Percentiles rank a stretch among this genome's conserved stretches.
Evolutionary conservation across 2,113 vertebrate species (phyloP).

Genomic region (Rhipidura dahli): DNA sequence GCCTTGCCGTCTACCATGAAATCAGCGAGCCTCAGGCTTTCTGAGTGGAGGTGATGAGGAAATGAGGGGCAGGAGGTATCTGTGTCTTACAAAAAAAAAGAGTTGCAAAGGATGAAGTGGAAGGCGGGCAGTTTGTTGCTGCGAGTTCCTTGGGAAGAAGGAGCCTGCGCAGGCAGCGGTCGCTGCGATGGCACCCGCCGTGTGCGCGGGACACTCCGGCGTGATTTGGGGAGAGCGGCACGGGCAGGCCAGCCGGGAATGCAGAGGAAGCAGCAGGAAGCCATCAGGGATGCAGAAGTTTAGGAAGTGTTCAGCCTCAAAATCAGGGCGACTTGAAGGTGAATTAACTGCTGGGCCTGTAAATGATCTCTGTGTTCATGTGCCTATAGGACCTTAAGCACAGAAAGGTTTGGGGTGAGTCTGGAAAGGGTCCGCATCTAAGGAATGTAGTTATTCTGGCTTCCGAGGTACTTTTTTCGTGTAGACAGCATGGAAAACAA

Average conservation of each 20-base stretch:
- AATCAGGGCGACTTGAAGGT: neutral
- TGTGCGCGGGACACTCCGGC: neutral
- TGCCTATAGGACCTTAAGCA: neutral
- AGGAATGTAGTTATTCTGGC: slow-evolving; percentile 52
- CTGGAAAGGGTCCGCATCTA: slow-evolving; percentile 27
- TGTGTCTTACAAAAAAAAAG: neutral
- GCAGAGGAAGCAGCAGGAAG: neutral
- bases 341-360: neutral
- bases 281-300: neutral
- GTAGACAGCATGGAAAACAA: slow-evolving; percentile 34
- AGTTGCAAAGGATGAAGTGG: neutral
- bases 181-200: neutral
- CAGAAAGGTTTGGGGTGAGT: slow-evolving; percentile 16
- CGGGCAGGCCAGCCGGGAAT: neutral
- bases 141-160: neutral
- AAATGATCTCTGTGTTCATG: neutral
- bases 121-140: neutral
- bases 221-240: neutral
- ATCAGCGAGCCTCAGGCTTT: neutral
- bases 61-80: neutral
- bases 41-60: neutral
- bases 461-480: slow-evolving; percentile 1
- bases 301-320: neutral
- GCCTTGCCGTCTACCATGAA: neutral
- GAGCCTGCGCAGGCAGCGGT: neutral